Conservation (phyloP, 2,797 vertebrate species). For the Poecilia wingei region DNA sequence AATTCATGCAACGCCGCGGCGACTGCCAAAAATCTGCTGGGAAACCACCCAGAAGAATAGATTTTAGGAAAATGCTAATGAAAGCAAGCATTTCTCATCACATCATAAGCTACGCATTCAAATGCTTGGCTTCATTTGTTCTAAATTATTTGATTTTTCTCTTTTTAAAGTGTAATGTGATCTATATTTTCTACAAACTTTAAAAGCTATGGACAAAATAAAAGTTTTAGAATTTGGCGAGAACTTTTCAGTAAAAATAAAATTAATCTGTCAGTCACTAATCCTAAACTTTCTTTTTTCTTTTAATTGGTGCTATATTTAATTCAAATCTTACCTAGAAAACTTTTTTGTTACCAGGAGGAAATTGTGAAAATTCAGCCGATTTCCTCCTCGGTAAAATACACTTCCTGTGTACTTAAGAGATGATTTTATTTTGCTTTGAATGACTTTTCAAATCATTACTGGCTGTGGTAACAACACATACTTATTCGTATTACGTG, state of each 20-base stretch:
- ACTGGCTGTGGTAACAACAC: too few species aligned
- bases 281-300: not conserved
- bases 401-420: not conserved
- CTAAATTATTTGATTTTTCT: not conserved
- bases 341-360: too few species aligned
- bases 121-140: not conserved
- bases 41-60: not conserved
- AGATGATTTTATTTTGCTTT: too few species aligned
- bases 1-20: not conserved
- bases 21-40: not conserved
- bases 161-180: too few species aligned
- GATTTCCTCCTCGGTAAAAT: too few species aligned
- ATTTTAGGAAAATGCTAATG: not conserved
- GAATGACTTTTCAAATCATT: too few species aligned
- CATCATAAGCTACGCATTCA: not conserved
- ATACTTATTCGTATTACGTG: too few species aligned
- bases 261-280: not conserved
- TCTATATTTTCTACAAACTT: not conserved
- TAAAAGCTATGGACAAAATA: not conserved
- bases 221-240: not conserved
- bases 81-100: not conserved
- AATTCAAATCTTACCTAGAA: too few species aligned
- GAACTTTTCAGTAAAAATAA: not conserved
- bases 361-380: too few species aligned
- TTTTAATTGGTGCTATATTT: too few species aligned